These are phyloP conservation scores for Apotomis turbidana DNA, from an alignment of 2,888 invertebrate genomes.

Conservation along the genomic window DNA sequence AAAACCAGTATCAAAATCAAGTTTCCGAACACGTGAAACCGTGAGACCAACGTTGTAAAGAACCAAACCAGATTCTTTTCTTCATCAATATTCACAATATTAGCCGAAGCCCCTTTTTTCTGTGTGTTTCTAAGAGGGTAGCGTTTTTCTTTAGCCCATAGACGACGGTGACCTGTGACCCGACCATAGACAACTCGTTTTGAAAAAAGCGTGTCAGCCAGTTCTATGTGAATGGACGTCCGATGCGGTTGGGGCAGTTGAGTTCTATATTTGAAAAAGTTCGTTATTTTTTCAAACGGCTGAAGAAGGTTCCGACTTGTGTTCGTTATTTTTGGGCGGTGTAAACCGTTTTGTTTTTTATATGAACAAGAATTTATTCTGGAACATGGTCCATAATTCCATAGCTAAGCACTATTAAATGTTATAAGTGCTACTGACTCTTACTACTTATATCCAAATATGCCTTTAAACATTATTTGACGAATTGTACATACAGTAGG, in stretches of 20 bases:
- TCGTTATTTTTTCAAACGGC: constrained; percentile 38
- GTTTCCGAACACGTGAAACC: constrained; percentile 67
- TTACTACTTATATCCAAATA: too few species aligned
- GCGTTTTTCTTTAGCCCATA: constrained; percentile 78
- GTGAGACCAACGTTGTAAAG: constrained; percentile 72
- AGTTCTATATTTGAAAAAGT: constrained; percentile 36
- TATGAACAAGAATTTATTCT: too few species aligned
- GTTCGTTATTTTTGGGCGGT: constrained; percentile 8
- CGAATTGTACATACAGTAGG: too few species aligned
- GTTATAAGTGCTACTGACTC: too few species aligned
- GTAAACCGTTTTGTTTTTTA: background rate
- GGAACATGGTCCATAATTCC: too few species aligned
- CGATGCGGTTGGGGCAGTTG: constrained; percentile 64
- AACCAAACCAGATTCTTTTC: constrained; percentile 80
- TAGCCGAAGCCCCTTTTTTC: constrained; percentile 80
- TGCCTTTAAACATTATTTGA: too few species aligned
- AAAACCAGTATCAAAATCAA: constrained; percentile 42
- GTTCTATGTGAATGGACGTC: constrained; percentile 60
- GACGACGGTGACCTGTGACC: constrained; percentile 80
- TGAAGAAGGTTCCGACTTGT: constrained; percentile 14
- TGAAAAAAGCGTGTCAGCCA: constrained; percentile 76
- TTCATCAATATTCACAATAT: constrained; percentile 84
- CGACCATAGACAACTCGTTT: constrained; percentile 60
- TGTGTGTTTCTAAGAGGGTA: constrained; percentile 68
- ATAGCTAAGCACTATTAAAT: too few species aligned